Base-by-base conservation (phyloP, 35 echinoderm and acorn worm genomes). In the Eucidaris tribuloides region DNA sequence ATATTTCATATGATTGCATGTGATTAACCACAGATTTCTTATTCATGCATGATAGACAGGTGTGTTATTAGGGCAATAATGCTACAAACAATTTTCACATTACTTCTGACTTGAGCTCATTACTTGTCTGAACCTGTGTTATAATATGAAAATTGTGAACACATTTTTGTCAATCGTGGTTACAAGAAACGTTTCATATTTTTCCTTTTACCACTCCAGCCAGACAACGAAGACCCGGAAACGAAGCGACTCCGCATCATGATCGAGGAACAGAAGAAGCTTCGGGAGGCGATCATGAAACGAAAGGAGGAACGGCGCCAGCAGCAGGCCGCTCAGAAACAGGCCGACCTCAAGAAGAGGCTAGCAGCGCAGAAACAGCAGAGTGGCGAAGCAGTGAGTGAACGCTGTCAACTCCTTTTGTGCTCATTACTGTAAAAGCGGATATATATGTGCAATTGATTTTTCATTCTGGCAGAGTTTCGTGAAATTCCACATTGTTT, bases 231-330 rank as follows among this genome's bases (percentile, higher is more conserved):
- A 49, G 93, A 96, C 55, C 62, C 89, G 54, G 88, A 96, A 43
- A 88, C 88, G 9, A 79, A 61, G 72, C 70, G 63, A 56, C 34
- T 96, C 4, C 84, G 93, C 2, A 25, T 96, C 0, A 89, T 88
- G 71, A 79, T 96, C 20, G 93, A 85, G 39, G 93, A 96, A 56
- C 93, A 96, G 60, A 96, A 96, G 89, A 88, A 88, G 58, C 80
- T 96, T 17, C 55, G 93, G 14, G 88, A 91, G 43, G 79, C 58
- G 50, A 91, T 96, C 25, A 70, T 96, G 58, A 82, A 87, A 55
- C 46, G 93, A 11, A 96, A 96, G 44, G 93, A 96, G 35, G 88
- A 89, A 40, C 32, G 93, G 18, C 72, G 93, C 13, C 93, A 96
- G 36, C 93, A 96, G 76, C 88, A 79, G 6, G 93, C 93, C 29